phyloP scores from a whole-genome alignment of 2,888 invertebrate species.

The Chironomus riparius region DNA sequence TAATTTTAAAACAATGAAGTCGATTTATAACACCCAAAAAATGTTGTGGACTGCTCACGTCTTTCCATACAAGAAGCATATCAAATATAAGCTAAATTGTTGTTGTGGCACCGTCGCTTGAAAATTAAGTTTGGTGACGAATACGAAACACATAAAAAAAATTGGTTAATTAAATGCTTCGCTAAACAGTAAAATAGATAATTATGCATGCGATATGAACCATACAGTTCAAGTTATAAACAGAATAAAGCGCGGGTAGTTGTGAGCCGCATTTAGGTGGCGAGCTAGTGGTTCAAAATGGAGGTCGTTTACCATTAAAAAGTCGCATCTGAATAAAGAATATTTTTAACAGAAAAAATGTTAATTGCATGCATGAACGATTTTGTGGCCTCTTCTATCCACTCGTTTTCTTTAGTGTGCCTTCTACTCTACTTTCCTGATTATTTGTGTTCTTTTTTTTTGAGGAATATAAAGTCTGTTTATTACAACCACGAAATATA shows the following conservation, averaged over 20 bases:
- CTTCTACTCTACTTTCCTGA: too few relatives aligned
- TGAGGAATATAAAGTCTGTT: neutral
- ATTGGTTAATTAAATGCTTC: conserved; percentile 28
- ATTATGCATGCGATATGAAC: conserved; percentile 28
- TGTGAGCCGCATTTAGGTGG: neutral
- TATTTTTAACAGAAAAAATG: neutral
- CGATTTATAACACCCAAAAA: neutral
- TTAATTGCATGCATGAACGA: conserved; percentile 18
- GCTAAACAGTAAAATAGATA: conserved; percentile 26
- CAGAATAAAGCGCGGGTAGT: neutral
- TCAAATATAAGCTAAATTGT: neutral
- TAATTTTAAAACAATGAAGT: too few relatives aligned
- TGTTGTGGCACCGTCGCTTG: neutral
- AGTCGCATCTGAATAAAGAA: neutral
- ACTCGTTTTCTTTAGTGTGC: neutral
- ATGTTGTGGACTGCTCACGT: neutral
- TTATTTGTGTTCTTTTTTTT: neutral
- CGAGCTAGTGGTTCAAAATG: neutral
- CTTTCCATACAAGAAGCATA: neutral
- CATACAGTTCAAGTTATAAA: conserved; percentile 10
- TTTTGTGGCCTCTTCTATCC: neutral
- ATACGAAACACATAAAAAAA: conserved; percentile 26
- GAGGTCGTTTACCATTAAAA: neutral
- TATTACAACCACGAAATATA: neutral
- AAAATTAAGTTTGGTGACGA: conserved; percentile 16